phyloP scores from a whole-genome alignment of 2,888 invertebrate genomes.

The Aleiodes alternator region DNA sequence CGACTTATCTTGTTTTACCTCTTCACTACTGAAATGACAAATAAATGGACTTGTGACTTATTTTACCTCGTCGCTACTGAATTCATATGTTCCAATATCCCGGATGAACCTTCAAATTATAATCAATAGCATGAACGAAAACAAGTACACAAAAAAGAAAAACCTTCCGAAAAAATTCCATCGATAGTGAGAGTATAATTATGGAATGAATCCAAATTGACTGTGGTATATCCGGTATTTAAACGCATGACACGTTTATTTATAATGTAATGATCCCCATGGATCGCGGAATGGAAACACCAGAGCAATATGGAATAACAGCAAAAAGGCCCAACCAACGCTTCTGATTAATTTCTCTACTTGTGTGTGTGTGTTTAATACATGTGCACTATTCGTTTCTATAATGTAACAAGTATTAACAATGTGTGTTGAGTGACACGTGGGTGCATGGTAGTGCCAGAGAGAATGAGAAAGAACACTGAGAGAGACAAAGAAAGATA shows the following conservation, averaged over 20 bases:
- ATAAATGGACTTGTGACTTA: too few species aligned
- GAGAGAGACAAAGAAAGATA: not conserved
- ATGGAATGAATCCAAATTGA: slow-evolving; percentile 9
- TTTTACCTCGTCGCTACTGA: too few species aligned
- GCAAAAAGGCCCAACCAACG: not conserved
- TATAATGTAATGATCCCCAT: slow-evolving; percentile 4
- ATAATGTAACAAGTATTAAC: slow-evolving; percentile 2
- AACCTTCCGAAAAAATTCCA: not conserved
- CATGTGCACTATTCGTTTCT: slow-evolving; percentile 1
- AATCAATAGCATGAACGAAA: too few species aligned
- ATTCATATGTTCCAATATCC: too few species aligned
- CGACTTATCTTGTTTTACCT: too few species aligned
- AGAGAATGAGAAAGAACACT: not conserved
- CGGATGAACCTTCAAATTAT: too few species aligned
- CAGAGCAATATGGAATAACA: slow-evolving; percentile 7
- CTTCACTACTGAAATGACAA: too few species aligned
- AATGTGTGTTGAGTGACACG: not conserved
- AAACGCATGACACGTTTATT: slow-evolving; percentile 12
- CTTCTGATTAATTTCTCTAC: slow-evolving; percentile 11
- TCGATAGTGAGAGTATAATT: not conserved
- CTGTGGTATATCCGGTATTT: not conserved
- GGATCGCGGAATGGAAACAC: not conserved
- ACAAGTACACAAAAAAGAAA: not conserved
- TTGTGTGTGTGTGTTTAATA: not conserved
- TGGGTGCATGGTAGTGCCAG: not conserved